phyloP scores from a whole-genome alignment of 2,797 vertebrate genomes.

The Takifugu ocellatus region DNA sequence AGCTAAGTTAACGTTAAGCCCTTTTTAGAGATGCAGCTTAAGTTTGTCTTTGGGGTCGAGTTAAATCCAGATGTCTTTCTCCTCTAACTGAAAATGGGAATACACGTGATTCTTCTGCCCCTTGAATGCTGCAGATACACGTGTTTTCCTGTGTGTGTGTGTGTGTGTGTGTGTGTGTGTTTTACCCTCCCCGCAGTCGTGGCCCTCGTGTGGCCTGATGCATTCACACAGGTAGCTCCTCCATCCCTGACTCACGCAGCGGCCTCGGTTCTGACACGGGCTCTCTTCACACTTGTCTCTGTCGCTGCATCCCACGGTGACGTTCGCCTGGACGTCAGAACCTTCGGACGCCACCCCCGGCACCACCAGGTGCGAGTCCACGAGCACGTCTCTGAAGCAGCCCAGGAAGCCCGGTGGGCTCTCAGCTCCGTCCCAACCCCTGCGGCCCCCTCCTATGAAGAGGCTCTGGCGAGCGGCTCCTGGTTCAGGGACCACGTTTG shows the following conservation, averaged over 20 bases:
- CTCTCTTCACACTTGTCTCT: constrained; percentile 80
- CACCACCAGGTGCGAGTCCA: constrained; percentile 77
- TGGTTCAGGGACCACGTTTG: constrained; percentile 48
- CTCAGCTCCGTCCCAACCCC: constrained; percentile 17
- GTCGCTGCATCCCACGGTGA: constrained; percentile 81
- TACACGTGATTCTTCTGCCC: too few relatives aligned
- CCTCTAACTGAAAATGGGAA: too few relatives aligned
- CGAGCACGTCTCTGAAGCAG: constrained; percentile 85
- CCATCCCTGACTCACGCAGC: constrained; percentile 82
- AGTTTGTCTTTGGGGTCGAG: too few relatives aligned
- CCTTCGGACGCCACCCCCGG: constrained; percentile 45
- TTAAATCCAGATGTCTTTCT: too few relatives aligned
- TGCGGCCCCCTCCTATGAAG: constrained; percentile 72
- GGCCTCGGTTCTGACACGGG: constrained; percentile 86
- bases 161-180: neutral
- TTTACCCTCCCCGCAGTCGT: constrained; percentile 82
- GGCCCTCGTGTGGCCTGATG: constrained; percentile 81
- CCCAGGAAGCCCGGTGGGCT: constrained; percentile 79
- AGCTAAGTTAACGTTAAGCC: too few relatives aligned
- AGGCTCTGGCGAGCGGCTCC: constrained; percentile 67
- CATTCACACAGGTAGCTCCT: constrained; percentile 84
- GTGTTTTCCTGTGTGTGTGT: neutral
- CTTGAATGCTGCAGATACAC: too few relatives aligned
- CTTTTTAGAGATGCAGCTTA: too few relatives aligned
- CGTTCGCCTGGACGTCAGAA: constrained; percentile 64